phyloP scores from a whole-genome alignment of 1,140 invertebrate genomes.

The Amyelois transitella region DNA sequence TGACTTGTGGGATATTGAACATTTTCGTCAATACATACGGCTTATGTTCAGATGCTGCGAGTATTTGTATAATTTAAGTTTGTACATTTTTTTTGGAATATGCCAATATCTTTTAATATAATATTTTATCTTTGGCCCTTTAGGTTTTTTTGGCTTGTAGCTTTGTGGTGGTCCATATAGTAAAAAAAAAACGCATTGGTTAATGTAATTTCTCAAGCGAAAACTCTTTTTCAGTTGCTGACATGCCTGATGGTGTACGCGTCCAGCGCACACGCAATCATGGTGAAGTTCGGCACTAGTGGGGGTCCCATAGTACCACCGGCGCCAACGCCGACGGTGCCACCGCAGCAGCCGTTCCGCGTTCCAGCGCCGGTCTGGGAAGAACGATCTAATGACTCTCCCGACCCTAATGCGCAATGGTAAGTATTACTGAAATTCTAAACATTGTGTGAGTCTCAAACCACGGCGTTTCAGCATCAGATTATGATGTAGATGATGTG shows the following conservation, averaged over 20 bases:
- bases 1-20: background rate
- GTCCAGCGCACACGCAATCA: constrained; percentile 56
- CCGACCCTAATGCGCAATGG: constrained; percentile 77
- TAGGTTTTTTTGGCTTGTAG: too few species aligned
- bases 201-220: background rate
- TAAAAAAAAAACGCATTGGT: too few species aligned
- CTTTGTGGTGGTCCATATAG: too few species aligned
- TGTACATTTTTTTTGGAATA: too few species aligned
- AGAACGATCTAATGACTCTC: constrained; percentile 71
- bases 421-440: constrained; percentile 31
- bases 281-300: constrained; percentile 73
- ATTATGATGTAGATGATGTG: too few species aligned
- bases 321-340: constrained; percentile 62
- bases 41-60: too few species aligned
- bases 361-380: constrained; percentile 77
- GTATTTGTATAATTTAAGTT: too few species aligned
- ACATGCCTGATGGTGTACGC: constrained; percentile 57
- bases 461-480: too few species aligned
- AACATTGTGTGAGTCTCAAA: background rate
- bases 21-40: too few species aligned
- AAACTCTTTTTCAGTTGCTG: constrained; percentile 34
- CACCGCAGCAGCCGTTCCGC: constrained; percentile 65
- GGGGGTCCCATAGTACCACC: constrained; percentile 75
- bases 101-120: too few species aligned
- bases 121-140: too few species aligned